Percentiles rank a stretch among this genome's conserved stretches.
Evolutionary conservation across 2,888 invertebrate species (phyloP).

Genomic region (Stenichneumon culpator): DNA sequence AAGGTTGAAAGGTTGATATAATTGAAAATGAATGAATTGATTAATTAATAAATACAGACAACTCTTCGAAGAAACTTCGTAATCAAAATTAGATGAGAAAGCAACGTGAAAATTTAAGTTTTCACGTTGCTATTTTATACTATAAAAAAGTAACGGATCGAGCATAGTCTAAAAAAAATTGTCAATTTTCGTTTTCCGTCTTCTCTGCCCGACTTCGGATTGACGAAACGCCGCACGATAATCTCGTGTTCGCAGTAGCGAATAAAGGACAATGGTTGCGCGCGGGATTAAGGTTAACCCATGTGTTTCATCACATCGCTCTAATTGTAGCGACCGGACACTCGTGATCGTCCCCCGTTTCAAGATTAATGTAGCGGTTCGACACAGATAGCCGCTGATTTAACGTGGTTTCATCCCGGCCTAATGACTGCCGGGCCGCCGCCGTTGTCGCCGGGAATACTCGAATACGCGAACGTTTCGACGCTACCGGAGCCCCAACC

Average conservation of each 20-base stretch:
- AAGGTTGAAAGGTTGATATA: too few relatives aligned
- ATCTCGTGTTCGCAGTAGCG: background rate
- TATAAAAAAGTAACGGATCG: too few relatives aligned
- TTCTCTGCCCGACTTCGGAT: background rate
- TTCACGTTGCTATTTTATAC: too few relatives aligned
- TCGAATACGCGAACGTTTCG: constrained; percentile 18
- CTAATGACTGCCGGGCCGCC: constrained; percentile 37
- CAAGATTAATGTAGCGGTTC: constrained; percentile 44
- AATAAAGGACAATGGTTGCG: constrained; percentile 1
- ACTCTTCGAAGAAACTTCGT: too few relatives aligned
- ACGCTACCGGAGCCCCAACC: background rate
- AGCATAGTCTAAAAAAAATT: background rate
- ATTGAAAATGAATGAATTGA: too few relatives aligned
- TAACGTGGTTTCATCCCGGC: constrained; percentile 50
- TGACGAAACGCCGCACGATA: background rate
- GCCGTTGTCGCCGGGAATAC: constrained; percentile 33
- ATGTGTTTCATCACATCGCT: constrained; percentile 23
- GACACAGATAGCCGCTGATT: constrained; percentile 55
- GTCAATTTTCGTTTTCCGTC: background rate
- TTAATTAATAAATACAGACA: too few relatives aligned
- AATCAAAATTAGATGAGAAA: too few relatives aligned
- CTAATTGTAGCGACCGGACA: constrained; percentile 24
- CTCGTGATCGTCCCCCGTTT: constrained; percentile 24
- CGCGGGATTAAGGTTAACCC: constrained; percentile 12
- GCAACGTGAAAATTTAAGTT: too few relatives aligned